phyloP scores from a whole-genome alignment of 1,140 invertebrate species.

The Zaprionus africanus region DNA sequence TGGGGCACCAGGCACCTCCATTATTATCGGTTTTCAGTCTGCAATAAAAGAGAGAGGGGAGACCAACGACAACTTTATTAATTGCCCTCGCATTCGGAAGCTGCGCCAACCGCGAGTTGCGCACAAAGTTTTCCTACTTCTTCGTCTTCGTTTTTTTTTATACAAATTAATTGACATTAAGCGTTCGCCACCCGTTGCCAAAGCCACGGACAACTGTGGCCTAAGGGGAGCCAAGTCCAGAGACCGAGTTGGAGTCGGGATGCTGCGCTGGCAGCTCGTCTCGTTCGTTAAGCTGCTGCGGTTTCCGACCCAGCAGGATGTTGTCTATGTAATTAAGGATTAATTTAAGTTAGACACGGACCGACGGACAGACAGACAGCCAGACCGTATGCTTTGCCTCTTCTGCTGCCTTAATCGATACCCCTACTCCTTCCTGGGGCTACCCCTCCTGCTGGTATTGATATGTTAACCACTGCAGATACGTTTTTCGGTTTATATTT shows the following conservation, averaged over 20 bases:
- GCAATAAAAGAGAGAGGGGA: conserved; percentile 72
- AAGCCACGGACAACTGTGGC: conserved; percentile 47
- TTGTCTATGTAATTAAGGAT: conserved; percentile 84
- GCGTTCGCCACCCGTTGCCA: conserved; percentile 66
- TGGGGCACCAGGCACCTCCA: conserved; percentile 98
- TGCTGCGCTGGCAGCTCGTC: conserved; percentile 68
- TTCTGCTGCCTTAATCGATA: conserved; percentile 60
- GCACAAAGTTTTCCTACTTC: conserved; percentile 14
- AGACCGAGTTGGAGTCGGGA: not conserved
- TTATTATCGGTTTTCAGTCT: conserved; percentile 95
- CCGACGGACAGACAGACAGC: conserved; percentile 1
- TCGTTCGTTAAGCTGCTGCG: conserved; percentile 83
- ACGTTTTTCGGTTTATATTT: conserved; percentile 77
- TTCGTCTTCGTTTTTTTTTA: conserved; percentile 5
- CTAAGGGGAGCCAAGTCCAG: not conserved
- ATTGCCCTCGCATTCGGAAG: conserved; percentile 51
- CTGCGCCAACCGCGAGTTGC: conserved; percentile 55
- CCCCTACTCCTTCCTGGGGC: not conserved
- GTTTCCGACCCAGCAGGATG: conserved; percentile 78
- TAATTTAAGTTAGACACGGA: conserved; percentile 81
- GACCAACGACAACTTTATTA: conserved; percentile 61
- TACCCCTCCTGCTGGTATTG: conserved; percentile 39
- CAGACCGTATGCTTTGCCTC: not conserved
- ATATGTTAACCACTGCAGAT: conserved; percentile 75
- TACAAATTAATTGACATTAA: conserved; percentile 84